Percentiles rank a stretch among this genome's conserved stretches.
Conservation (phyloP, 1,140 invertebrate species). For the Drosophila melanica region DNA sequence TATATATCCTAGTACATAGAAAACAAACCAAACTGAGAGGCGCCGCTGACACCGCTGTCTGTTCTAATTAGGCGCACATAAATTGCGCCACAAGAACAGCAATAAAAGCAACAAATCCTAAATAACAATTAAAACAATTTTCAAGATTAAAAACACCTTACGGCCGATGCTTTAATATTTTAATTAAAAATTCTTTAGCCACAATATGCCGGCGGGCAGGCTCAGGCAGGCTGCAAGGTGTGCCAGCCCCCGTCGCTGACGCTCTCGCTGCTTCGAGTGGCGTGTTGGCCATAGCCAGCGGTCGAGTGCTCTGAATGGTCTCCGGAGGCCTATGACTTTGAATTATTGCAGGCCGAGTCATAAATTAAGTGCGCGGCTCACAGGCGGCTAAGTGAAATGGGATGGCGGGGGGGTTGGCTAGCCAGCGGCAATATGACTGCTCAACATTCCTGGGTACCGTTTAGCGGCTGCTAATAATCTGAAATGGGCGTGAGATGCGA, state of each 20-base stretch:
- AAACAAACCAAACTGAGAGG: neutral
- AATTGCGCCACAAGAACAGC: constrained; percentile 57
- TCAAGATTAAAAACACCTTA: constrained; percentile 81
- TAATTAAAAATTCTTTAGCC: constrained; percentile 78
- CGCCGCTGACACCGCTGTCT: constrained; percentile 66
- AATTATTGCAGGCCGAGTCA: constrained; percentile 79
- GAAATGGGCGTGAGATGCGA: constrained; percentile 2
- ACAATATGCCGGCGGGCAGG: constrained; percentile 44
- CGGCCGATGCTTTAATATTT: constrained; percentile 78
- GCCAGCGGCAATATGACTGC: neutral
- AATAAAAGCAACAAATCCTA: constrained; percentile 70
- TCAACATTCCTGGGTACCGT: constrained; percentile 22
- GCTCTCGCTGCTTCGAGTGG: constrained; percentile 11
- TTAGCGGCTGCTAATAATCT: constrained; percentile 34
- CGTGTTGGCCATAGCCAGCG: constrained; percentile 37
- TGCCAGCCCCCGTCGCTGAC: neutral
- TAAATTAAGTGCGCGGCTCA: constrained; percentile 71
- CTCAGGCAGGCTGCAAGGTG: constrained; percentile 28
- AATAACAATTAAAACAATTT: constrained; percentile 83
- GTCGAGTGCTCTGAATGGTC: constrained; percentile 72
- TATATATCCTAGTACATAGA: neutral
- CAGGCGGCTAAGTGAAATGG: constrained; percentile 1
- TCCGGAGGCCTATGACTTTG: constrained; percentile 80
- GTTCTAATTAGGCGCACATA: constrained; percentile 78
- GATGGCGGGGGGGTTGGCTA: neutral